Evolutionary conservation across 2,797 vertebrate species (phyloP), one percentile per base, ranked within the genome.

Genomic region (Myotis pilosus): DNA sequence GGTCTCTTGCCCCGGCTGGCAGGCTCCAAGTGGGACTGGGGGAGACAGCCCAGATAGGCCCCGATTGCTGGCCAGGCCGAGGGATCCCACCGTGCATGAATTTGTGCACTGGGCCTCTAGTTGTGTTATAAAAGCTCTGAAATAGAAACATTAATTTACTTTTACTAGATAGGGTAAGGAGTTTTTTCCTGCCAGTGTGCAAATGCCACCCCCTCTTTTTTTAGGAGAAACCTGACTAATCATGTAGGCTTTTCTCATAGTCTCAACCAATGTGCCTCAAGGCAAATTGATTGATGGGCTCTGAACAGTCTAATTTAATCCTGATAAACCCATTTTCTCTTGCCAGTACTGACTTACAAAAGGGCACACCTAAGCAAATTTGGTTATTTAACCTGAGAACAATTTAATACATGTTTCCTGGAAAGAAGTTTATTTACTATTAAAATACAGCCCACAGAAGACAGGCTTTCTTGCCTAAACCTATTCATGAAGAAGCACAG

Each of bases 1-100:
- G 6, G 60, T 62, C 13, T 12, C 28, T 62, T 5, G 5, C 28
- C 2, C 12, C 0, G 0, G 1, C 60, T 1, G 13, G 60, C 11
- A 62, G 60, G 13, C 60, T 62, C 30, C 11, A 6, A 30, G 7
- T 1, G 1, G 57, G 60, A 30, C 60, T 62, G 28, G 28, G 28
- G 5, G 2, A 62, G 60, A 30, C 2, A 2, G 28, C 28, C 60
- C 57, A 0, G 5, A 13, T 60, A 60, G 25, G 25, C 2, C 57
- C 11, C 12, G 0, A 62, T 30, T 2, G 0, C 25, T 62, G 28
- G 60, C 60, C 60, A 15, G 28, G 1, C 13, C 2, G 6, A 62
- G 60, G 12, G 12, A 62, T 28, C 28, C 57, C 60, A 30, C 5
- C 1, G 1, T 62, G 60, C 60, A 62, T 12, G 30, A 30, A 62